Percentiles rank a stretch among this genome's conserved stretches.
Conservation (phyloP, 2,797 vertebrate genomes). For the Betta splendens region DNA sequence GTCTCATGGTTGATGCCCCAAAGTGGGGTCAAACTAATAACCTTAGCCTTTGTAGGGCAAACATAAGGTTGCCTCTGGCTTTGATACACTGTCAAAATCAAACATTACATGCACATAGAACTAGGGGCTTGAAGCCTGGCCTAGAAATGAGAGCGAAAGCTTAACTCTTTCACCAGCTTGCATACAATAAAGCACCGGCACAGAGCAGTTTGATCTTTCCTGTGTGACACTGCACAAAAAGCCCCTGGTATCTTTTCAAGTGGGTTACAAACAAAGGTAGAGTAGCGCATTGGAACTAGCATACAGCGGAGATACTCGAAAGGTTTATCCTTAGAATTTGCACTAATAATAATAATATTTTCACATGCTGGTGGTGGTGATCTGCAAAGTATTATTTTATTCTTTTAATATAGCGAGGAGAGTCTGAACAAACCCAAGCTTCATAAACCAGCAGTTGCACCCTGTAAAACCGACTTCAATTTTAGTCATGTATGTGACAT, state of each 20-base stretch:
- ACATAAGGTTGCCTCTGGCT: slow-evolving; percentile 43
- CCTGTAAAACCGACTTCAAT: slow-evolving; percentile 11
- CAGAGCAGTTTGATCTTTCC: not conserved
- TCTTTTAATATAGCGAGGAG: no score
- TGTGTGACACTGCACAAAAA: not conserved
- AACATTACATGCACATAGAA: slow-evolving; percentile 35
- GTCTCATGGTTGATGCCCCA: slow-evolving; percentile 58
- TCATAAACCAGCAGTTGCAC: not conserved
- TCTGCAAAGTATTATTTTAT: no score
- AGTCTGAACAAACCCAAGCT: no score
- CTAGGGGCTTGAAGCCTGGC: slow-evolving; percentile 28
- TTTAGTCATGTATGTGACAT: slow-evolving; percentile 36
- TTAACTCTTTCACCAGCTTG: slow-evolving; percentile 26
- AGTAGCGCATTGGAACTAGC: no score
- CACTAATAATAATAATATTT: no score
- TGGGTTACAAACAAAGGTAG: no score
- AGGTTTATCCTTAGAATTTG: no score
- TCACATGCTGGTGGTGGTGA: no score
- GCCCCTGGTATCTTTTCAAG: no score
- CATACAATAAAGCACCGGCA: not conserved
- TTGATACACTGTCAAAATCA: slow-evolving; percentile 52
- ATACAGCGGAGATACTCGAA: no score
- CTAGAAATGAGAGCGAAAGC: slow-evolving; percentile 12
- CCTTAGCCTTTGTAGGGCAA: slow-evolving; percentile 47
- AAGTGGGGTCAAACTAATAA: slow-evolving; percentile 66